These are phyloP conservation scores for Homalodisca vitripennis DNA, from an alignment of 1,140 invertebrate species.

Conservation along the genomic window DNA sequence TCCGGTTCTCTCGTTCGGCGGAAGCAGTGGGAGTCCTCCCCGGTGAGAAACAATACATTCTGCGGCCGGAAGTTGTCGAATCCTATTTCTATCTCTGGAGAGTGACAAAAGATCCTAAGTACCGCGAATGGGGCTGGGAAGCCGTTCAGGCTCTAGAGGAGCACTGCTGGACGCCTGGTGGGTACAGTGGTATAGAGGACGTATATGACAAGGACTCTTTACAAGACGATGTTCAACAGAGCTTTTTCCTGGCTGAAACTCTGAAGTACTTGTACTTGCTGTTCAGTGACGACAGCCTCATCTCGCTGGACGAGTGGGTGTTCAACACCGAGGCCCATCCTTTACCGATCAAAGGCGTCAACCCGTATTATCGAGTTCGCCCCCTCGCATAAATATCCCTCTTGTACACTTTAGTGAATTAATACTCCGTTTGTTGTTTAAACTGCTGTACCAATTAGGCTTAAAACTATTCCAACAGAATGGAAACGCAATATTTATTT, in stretches of 20 bases:
- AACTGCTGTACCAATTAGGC: too few relatives aligned
- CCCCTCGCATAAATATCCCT: too few relatives aligned
- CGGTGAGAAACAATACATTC: slow-evolving; percentile 88
- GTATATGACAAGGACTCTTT: slow-evolving; percentile 83
- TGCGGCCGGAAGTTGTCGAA: slow-evolving; percentile 96
- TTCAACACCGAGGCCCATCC: slow-evolving; percentile 99
- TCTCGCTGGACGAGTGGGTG: slow-evolving; percentile 96
- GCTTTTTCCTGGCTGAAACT: slow-evolving; percentile 99
- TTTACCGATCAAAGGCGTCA: slow-evolving; percentile 81
- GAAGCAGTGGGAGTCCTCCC: slow-evolving; percentile 86
- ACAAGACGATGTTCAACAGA: slow-evolving; percentile 98
- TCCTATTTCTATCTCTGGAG: slow-evolving; percentile 97
- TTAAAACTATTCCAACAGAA: too few relatives aligned
- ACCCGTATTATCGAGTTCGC: slow-evolving; percentile 73
- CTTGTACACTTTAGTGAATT: too few relatives aligned
- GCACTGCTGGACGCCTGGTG: slow-evolving; percentile 86
- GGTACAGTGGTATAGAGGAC: slow-evolving; percentile 92
- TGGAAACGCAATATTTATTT: too few relatives aligned
- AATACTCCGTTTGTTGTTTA: too few relatives aligned
- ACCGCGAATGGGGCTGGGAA: slow-evolving; percentile 98
- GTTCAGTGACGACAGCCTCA: slow-evolving; percentile 90
- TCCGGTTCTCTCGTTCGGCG: slow-evolving; percentile 66
- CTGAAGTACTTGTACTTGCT: slow-evolving; percentile 95
- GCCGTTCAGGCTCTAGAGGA: slow-evolving; percentile 94
- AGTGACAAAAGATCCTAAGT: slow-evolving; percentile 93